Evolutionary conservation across 2,113 vertebrate species (phyloP).

Genomic region (Sterna hirundo): DNA sequence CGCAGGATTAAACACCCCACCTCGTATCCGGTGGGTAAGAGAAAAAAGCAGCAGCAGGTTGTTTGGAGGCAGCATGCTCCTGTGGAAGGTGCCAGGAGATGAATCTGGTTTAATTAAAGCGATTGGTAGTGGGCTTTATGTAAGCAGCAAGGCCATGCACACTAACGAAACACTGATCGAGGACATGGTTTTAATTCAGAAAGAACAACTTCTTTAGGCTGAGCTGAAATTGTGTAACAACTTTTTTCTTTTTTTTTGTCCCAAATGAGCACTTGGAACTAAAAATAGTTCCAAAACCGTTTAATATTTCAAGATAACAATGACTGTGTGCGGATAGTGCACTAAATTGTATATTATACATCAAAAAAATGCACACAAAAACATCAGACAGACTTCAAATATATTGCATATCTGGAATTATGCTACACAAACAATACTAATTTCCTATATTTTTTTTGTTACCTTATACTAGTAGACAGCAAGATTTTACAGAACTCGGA

Average conservation of each 20-base stretch:
- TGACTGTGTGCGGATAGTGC: neutral
- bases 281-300: neutral
- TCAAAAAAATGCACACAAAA: neutral
- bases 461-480: neutral
- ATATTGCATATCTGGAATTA: neutral
- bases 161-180: neutral
- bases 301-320: neutral
- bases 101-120: neutral
- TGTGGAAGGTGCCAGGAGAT: neutral
- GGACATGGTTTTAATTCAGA: neutral
- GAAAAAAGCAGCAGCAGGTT: neutral
- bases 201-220: neutral
- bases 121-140: neutral
- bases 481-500: neutral
- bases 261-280: neutral
- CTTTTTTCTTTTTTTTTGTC: neutral
- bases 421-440: neutral
- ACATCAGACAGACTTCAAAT: neutral
- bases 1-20: neutral
- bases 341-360: neutral
- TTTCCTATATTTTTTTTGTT: neutral
- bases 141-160: neutral
- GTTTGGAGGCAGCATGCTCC: neutral
- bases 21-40: neutral
- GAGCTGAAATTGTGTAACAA: neutral